Percentiles rank a stretch among this genome's conserved stretches.
phyloP scores from a whole-genome alignment of 2,113 vertebrate genomes.

The Acanthochromis polyacanthus region DNA sequence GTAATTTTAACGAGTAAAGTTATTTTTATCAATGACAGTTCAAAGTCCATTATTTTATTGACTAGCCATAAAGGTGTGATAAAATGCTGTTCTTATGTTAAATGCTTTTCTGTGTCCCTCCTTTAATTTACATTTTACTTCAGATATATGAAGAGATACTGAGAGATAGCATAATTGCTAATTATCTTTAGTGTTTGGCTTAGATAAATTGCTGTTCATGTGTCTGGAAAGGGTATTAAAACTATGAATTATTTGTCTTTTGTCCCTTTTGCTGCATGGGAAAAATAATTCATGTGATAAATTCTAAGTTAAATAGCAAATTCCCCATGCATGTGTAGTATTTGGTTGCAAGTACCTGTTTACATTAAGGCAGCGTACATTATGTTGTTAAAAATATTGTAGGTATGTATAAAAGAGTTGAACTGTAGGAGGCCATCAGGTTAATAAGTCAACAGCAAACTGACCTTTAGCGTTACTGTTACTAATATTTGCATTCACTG shows the following conservation, averaged over 20 bases:
- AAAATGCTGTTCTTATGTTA: neutral
- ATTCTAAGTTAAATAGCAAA: too few relatives aligned
- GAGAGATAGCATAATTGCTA: too few relatives aligned
- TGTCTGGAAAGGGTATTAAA: neutral
- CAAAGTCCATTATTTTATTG: conserved; percentile 25
- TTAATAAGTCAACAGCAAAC: too few relatives aligned
- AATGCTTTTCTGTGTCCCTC: neutral
- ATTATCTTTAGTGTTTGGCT: neutral
- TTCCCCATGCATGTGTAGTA: neutral
- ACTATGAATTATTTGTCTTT: too few relatives aligned
- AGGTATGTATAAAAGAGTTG: neutral
- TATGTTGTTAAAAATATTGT: neutral
- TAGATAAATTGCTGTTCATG: neutral
- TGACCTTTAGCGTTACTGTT: too few relatives aligned
- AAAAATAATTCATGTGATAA: neutral
- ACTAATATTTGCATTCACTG: neutral
- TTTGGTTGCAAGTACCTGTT: neutral
- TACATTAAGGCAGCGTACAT: neutral
- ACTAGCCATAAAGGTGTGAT: neutral
- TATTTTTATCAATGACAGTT: conserved; percentile 1
- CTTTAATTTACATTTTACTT: neutral
- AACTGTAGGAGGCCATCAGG: too few relatives aligned
- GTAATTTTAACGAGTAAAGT: neutral
- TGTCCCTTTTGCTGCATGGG: neutral
- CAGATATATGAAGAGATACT: neutral